phyloP scores from a whole-genome alignment of 2,113 vertebrate species.

The Uropsilus gracilis region DNA sequence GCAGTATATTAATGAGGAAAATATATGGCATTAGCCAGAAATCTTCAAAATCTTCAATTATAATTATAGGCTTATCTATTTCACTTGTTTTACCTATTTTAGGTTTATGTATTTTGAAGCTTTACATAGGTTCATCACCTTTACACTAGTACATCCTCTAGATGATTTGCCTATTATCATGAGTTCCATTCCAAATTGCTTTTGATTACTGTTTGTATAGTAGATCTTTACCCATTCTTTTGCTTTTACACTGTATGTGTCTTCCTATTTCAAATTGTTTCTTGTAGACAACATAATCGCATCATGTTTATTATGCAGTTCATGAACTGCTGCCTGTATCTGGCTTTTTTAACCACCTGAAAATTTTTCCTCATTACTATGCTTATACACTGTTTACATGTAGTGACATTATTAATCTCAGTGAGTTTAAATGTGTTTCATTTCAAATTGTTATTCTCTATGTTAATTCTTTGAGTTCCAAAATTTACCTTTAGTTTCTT shows the following conservation, averaged over 20 bases:
- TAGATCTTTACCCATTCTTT: neutral
- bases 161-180: neutral
- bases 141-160: neutral
- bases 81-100: neutral
- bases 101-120: neutral
- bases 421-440: neutral
- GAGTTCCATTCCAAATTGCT: neutral
- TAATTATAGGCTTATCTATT: neutral
- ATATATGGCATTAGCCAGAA: too few relatives aligned
- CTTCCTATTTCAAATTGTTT: neutral
- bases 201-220: neutral
- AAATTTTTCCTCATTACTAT: neutral
- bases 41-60: neutral
- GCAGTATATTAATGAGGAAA: neutral
- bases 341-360: neutral
- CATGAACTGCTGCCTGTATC: neutral
- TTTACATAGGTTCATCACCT: neutral
- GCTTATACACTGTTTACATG: neutral
- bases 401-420: neutral
- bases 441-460: neutral
- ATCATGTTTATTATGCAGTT: neutral
- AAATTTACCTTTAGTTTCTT: constrained; percentile 89
- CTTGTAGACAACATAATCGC: neutral
- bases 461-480: neutral
- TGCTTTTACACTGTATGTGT: neutral